Percentiles rank a stretch among this genome's conserved stretches.
Evolutionary conservation across 2,888 invertebrate species (phyloP).

Genomic region (Entomobrya proxima): DNA sequence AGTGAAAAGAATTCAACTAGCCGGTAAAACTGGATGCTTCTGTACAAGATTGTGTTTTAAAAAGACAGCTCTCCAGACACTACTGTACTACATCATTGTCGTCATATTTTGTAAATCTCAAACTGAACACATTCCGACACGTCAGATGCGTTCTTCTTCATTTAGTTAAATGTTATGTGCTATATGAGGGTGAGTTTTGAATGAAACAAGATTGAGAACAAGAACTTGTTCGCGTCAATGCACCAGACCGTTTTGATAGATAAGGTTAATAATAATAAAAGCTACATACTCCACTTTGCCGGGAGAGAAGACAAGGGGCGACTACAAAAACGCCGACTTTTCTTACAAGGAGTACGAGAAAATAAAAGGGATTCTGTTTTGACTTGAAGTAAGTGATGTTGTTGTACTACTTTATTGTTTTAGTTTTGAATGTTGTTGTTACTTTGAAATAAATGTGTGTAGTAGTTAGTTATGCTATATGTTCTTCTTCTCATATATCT

Average conservation of each 20-base stretch:
- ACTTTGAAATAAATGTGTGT: no score
- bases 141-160: neutral
- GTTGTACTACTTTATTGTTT: slow-evolving; percentile 5
- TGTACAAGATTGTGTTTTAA: neutral
- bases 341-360: neutral
- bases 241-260: slow-evolving; percentile 51
- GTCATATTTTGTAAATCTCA: neutral
- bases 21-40: neutral
- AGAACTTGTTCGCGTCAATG: slow-evolving; percentile 56
- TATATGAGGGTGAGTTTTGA: neutral
- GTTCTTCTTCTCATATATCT: neutral
- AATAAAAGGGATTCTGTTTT: slow-evolving; percentile 15
- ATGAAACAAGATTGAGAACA: slow-evolving; percentile 10
- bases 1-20: neutral
- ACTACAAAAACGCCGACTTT: slow-evolving; percentile 12
- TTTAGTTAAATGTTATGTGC: neutral
- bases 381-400: neutral
- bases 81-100: neutral
- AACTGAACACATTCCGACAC: neutral
- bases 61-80: slow-evolving; percentile 31
- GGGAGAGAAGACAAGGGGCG: neutral
- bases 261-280: neutral
- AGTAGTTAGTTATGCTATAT: no score
- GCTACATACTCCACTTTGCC: neutral
- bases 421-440: no score